Percentiles rank a stretch among this genome's conserved stretches.
phyloP scores from a whole-genome alignment of 2,797 vertebrate genomes.

The Aphelocoma californica region DNA sequence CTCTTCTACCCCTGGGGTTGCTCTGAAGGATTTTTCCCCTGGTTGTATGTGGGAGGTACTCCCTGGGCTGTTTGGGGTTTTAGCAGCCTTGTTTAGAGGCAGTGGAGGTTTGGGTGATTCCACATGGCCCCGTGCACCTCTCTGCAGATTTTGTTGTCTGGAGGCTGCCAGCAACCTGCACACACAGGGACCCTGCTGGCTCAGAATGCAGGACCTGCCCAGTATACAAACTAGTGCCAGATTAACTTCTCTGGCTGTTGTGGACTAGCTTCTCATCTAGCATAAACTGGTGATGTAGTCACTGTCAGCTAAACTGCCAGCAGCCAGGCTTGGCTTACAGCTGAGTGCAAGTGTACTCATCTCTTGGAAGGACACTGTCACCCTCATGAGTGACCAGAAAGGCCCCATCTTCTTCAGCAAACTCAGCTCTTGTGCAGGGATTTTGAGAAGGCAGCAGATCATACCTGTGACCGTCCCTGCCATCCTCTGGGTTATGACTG shows the following conservation, averaged over 20 bases:
- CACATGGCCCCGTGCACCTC: not conserved
- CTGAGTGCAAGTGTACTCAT: fast-evolving
- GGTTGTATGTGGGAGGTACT: not conserved
- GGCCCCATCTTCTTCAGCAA: not conserved
- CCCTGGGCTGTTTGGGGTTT: not conserved
- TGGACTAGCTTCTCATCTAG: not conserved
- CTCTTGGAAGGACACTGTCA: not conserved
- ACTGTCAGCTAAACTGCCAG: not conserved
- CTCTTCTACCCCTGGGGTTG: not conserved
- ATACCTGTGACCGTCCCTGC: not conserved
- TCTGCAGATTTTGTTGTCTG: not conserved
- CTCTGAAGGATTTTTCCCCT: not conserved
- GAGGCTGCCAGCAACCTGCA: not conserved
- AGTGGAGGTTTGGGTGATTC: not conserved
- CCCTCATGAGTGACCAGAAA: not conserved
- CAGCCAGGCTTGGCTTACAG: not conserved
- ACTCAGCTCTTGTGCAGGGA: fast-evolving
- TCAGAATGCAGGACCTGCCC: not conserved
- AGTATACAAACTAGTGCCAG: not conserved
- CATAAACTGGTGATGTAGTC: not conserved
- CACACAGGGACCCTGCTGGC: fast-evolving
- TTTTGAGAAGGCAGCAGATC: not conserved
- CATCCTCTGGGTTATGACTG: not conserved
- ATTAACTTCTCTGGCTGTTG: not conserved
- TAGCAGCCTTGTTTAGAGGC: not conserved